Conservation (phyloP, 2,888 invertebrate species). For the Prenolepis imparis region DNA sequence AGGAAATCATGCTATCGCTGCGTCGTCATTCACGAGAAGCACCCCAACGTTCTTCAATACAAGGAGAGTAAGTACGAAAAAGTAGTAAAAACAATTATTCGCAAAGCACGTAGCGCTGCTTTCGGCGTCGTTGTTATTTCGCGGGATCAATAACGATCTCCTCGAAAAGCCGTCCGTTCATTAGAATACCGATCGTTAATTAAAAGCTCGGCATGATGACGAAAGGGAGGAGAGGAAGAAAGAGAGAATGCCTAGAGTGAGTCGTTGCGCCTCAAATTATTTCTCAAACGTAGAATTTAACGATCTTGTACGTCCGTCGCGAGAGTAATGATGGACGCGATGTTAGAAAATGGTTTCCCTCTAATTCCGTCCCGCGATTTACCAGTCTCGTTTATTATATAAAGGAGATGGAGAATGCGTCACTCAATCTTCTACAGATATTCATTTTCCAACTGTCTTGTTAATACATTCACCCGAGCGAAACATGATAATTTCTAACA, state of each 20-base stretch:
- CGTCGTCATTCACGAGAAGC: conserved; percentile 98
- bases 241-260: conserved; percentile 24
- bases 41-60: conserved; percentile 97
- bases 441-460: conserved; percentile 58
- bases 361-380: conserved; percentile 64
- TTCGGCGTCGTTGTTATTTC: conserved; percentile 58
- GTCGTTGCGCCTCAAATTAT: conserved; percentile 67
- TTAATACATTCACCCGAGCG: conserved; percentile 64
- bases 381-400: conserved; percentile 63
- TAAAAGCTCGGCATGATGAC: conserved; percentile 79
- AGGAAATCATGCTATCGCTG: conserved; percentile 97
- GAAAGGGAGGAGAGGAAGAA: conserved; percentile 39
- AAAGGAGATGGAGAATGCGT: conserved; percentile 69
- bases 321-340: conserved; percentile 30
- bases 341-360: conserved; percentile 60
- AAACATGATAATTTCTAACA: conserved; percentile 47
- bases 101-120: conserved; percentile 1
- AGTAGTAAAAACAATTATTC: conserved; percentile 48
- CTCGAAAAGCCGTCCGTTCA: conserved; percentile 76
- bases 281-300: conserved; percentile 72
- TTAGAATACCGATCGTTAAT: conserved; percentile 82
- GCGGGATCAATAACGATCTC: conserved; percentile 77
- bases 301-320: conserved; percentile 69
- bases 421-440: conserved; percentile 53
- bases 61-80: conserved; percentile 96